Evolutionary conservation across 2,888 invertebrate species (phyloP).

Genomic region (Herminia tarsipennalis): DNA sequence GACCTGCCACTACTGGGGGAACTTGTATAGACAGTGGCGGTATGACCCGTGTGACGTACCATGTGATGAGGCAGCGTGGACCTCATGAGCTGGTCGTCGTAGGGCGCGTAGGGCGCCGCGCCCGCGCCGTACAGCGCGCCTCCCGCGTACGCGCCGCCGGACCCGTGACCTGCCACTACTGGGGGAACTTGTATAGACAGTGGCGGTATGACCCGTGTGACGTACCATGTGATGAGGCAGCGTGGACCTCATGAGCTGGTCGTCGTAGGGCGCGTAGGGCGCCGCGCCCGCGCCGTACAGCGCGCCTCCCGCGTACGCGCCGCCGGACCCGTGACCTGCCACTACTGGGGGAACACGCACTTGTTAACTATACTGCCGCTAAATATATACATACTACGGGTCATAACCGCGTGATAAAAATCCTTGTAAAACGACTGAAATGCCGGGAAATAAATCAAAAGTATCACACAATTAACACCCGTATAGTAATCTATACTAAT

Average conservation of each 20-base stretch:
- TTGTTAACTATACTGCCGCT: neutral
- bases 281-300: conserved; percentile 83
- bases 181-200: neutral
- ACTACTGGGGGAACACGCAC: neutral
- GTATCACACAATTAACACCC: too few relatives aligned
- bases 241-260: conserved; percentile 92
- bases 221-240: conserved; percentile 34
- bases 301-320: conserved; percentile 86
- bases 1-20: conserved; percentile 26
- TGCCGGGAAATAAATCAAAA: too few relatives aligned
- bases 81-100: conserved; percentile 91
- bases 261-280: conserved; percentile 89
- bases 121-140: conserved; percentile 84
- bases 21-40: neutral
- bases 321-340: conserved; percentile 66
- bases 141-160: conserved; percentile 86
- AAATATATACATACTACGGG: too few relatives aligned
- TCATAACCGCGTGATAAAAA: too few relatives aligned
- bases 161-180: conserved; percentile 55
- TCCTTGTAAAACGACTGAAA: too few relatives aligned
- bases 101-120: conserved; percentile 87
- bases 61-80: conserved; percentile 80
- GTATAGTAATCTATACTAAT: too few relatives aligned
- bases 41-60: conserved; percentile 4
- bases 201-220: neutral